These are phyloP conservation scores for Catocala fraxini DNA, from an alignment of 2,888 invertebrate genomes.

Conservation along the genomic window DNA sequence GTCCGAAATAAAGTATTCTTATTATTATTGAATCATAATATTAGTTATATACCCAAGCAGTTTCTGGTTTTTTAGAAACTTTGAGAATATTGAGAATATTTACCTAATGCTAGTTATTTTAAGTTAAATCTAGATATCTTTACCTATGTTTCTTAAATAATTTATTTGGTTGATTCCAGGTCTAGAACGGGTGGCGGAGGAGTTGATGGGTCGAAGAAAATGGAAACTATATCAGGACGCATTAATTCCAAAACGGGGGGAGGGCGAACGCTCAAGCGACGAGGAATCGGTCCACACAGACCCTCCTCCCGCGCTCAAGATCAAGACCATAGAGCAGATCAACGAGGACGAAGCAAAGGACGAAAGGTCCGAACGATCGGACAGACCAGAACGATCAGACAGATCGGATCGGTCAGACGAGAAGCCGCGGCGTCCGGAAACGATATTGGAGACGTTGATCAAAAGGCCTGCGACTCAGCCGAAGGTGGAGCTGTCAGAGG, in stretches of 20 bases:
- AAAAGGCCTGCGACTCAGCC: constrained; percentile 83
- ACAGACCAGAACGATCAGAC: constrained; percentile 15
- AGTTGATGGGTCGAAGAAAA: constrained; percentile 98
- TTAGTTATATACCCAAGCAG: too few relatives aligned
- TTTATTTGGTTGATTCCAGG: constrained; percentile 85
- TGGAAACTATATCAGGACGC: constrained; percentile 97
- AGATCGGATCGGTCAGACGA: constrained; percentile 33
- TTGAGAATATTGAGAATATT: too few relatives aligned
- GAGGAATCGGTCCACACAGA: constrained; percentile 82
- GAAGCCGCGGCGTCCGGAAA: constrained; percentile 75
- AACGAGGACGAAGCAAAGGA: constrained; percentile 76
- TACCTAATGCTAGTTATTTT: too few relatives aligned
- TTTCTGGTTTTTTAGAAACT: too few relatives aligned
- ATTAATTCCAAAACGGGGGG: constrained; percentile 82
- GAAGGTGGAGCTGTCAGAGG: constrained; percentile 75
- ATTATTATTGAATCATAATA: too few relatives aligned
- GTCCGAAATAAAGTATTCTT: too few relatives aligned
- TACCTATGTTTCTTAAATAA: background rate
- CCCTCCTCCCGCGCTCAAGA: constrained; percentile 83
- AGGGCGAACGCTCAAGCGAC: constrained; percentile 80
- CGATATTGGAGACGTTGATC: constrained; percentile 85
- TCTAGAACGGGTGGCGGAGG: constrained; percentile 98
- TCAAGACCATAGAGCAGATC: constrained; percentile 86
- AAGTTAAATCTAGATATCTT: too few relatives aligned
- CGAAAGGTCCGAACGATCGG: constrained; percentile 43